These are phyloP conservation scores for Charanyca ferruginea DNA, from an alignment of 2,888 invertebrate genomes.

Conservation along the genomic window DNA sequence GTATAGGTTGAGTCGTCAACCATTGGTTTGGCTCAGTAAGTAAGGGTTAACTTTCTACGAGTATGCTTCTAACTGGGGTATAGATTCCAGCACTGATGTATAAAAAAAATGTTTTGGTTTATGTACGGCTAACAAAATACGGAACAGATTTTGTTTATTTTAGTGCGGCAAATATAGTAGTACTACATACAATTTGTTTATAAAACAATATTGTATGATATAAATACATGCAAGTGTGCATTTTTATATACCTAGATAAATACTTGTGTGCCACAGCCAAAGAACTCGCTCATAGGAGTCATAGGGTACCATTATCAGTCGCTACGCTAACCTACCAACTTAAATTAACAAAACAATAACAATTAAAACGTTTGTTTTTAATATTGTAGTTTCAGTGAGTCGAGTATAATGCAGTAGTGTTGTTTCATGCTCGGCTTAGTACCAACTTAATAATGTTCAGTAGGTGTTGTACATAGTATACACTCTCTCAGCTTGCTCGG, in stretches of 20 bases:
- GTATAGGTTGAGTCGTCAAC: not conserved
- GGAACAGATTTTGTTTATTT: slow-evolving; percentile 23
- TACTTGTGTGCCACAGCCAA: not conserved
- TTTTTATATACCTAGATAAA: not conserved
- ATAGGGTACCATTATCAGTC: not conserved
- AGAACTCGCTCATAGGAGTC: not conserved
- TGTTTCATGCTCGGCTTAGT: slow-evolving; percentile 41
- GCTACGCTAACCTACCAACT: not conserved
- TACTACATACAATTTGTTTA: not conserved
- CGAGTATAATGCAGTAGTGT: slow-evolving; percentile 24
- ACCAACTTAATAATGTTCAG: slow-evolving; percentile 48
- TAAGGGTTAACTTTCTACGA: slow-evolving; percentile 1
- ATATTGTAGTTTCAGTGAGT: slow-evolving; percentile 27
- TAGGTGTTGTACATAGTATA: slow-evolving; percentile 35
- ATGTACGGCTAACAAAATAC: slow-evolving; percentile 18
- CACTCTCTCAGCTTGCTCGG: slow-evolving; percentile 22
- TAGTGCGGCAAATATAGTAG: not conserved
- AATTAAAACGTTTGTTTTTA: slow-evolving; percentile 29
- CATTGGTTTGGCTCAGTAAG: slow-evolving; percentile 3
- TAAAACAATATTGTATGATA: not conserved
- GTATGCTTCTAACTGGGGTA: not conserved
- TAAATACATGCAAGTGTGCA: not conserved
- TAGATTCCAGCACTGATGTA: slow-evolving; percentile 15
- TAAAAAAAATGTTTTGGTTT: slow-evolving; percentile 13
- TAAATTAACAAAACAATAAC: slow-evolving; percentile 8